These are phyloP conservation scores for Monopis laevigella DNA, from an alignment of 2,888 invertebrate species.

Conservation along the genomic window DNA sequence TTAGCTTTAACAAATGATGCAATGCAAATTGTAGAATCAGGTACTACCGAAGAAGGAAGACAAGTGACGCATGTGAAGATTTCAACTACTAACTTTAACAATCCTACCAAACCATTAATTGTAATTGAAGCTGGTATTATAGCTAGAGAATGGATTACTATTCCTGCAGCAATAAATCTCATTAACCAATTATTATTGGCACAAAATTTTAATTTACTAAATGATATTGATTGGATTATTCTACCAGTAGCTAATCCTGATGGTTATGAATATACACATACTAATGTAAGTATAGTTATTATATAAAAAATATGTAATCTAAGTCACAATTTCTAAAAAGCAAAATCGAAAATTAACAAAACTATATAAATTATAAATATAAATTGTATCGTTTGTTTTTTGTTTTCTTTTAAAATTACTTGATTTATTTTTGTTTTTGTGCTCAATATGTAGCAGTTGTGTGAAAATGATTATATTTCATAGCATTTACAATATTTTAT, in stretches of 20 bases:
- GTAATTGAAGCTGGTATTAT: constrained; percentile 70
- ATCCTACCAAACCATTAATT: constrained; percentile 51
- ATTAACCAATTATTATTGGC: constrained; percentile 68
- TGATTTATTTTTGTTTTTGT: too few relatives aligned
- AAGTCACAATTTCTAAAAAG: too few relatives aligned
- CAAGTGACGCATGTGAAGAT: constrained; percentile 58
- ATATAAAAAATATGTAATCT: not conserved
- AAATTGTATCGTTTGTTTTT: not conserved
- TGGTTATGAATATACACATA: constrained; percentile 74
- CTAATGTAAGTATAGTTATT: constrained; percentile 41
- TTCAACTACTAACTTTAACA: constrained; percentile 34
- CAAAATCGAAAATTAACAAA: not conserved
- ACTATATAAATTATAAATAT: not conserved
- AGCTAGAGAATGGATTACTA: constrained; percentile 78
- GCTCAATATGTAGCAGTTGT: too few relatives aligned
- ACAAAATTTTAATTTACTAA: constrained; percentile 41
- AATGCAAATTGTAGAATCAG: constrained; percentile 33
- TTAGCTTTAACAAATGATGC: constrained; percentile 26
- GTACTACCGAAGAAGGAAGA: constrained; percentile 32
- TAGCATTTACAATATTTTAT: constrained; percentile 26
- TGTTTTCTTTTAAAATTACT: too few relatives aligned
- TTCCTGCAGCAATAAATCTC: constrained; percentile 70
- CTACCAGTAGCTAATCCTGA: constrained; percentile 78
- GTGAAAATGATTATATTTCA: too few relatives aligned
- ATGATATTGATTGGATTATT: constrained; percentile 71